Conservation (phyloP, 2,888 invertebrate genomes). For the Syrphus vitripennis region DNA sequence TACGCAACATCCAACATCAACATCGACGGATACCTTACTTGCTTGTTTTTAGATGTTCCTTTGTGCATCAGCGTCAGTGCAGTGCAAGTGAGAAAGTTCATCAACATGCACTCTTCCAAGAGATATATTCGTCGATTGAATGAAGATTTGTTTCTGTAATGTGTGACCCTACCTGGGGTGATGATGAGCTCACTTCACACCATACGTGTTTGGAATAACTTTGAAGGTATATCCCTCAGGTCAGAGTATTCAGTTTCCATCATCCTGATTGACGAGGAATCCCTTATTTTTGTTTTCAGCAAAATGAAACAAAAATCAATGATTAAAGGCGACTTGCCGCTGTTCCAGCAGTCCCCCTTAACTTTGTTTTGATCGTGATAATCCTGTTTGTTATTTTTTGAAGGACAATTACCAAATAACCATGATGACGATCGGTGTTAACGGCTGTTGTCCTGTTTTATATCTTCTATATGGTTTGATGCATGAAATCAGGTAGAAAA, state of each 20-base stretch:
- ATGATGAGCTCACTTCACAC: constrained; percentile 65
- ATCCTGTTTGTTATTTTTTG: constrained; percentile 64
- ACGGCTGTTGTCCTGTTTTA: constrained; percentile 48
- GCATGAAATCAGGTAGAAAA: constrained; percentile 68
- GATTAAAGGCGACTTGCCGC: constrained; percentile 63
- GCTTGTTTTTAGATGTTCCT: background rate
- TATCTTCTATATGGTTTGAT: constrained; percentile 6
- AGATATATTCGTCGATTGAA: constrained; percentile 15
- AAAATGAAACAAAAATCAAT: background rate
- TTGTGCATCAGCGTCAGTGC: background rate
- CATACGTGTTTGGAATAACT: constrained; percentile 8
- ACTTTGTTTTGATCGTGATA: constrained; percentile 22
- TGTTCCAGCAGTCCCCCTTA: constrained; percentile 13
- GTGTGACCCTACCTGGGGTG: constrained; percentile 38
- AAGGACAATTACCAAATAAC: constrained; percentile 53
- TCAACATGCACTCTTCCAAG: constrained; percentile 35
- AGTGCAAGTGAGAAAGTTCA: constrained; percentile 52
- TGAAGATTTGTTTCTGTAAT: constrained; percentile 7
- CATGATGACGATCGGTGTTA: constrained; percentile 54
- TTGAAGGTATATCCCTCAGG: constrained; percentile 20
- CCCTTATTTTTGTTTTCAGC: background rate
- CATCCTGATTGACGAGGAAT: constrained; percentile 46
- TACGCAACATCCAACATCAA: constrained; percentile 41
- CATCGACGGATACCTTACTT: constrained; percentile 4
- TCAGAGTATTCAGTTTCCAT: constrained; percentile 34